phyloP scores from a whole-genome alignment of 2,888 invertebrate species.

The Ochropacha duplaris region DNA sequence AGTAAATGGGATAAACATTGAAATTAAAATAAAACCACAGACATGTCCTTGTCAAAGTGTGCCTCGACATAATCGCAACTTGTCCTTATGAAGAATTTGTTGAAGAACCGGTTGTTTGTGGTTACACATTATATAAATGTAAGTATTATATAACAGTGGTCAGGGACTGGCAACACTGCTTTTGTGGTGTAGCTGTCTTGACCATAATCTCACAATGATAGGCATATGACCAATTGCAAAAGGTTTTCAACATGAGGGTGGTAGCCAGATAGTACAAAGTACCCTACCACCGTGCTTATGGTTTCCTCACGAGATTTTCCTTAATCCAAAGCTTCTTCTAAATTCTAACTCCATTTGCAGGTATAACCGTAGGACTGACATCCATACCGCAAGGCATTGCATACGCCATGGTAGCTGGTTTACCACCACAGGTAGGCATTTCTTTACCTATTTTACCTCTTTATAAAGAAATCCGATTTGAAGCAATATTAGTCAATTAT shows the following conservation, averaged over 20 bases:
- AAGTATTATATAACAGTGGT: not conserved
- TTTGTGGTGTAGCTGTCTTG: not conserved
- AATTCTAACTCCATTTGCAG: slow-evolving; percentile 35
- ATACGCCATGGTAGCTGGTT: slow-evolving; percentile 90
- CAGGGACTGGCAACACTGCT: not conserved
- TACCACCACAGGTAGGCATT: slow-evolving; percentile 88
- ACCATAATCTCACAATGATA: too few species aligned
- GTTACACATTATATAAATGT: not conserved
- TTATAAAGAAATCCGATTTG: not conserved
- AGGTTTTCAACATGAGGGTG: too few species aligned
- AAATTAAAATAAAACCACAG: slow-evolving; percentile 1
- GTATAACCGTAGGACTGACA: slow-evolving; percentile 90
- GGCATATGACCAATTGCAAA: too few species aligned
- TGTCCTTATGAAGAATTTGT: not conserved
- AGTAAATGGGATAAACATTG: slow-evolving; percentile 12
- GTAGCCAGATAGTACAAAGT: too few species aligned
- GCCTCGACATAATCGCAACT: not conserved
- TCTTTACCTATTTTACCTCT: not conserved
- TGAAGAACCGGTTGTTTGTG: not conserved
- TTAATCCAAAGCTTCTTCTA: too few species aligned
- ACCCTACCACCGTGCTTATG: too few species aligned
- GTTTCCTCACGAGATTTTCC: too few species aligned
- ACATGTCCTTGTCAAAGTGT: not conserved
- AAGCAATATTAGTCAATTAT: too few species aligned
- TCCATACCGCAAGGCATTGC: slow-evolving; percentile 94